Conservation (phyloP, 2,888 invertebrate species). For the Deroplatys truncata region DNA sequence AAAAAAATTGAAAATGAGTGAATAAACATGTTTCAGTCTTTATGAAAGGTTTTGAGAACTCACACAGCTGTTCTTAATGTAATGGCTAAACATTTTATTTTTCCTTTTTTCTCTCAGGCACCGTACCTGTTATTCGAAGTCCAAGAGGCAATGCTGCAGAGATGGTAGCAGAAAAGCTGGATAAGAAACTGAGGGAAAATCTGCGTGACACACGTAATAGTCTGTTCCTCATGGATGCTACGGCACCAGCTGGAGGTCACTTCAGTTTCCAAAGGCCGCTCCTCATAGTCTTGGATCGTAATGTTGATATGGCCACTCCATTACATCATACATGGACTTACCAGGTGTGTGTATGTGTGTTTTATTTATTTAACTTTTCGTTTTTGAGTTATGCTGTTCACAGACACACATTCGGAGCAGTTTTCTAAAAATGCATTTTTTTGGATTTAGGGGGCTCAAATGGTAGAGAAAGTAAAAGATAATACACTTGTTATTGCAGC, state of each 20-base stretch:
- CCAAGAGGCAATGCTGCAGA: conserved; percentile 96
- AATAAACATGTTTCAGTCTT: too few species aligned
- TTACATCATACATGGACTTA: conserved; percentile 99
- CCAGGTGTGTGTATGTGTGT: conserved; percentile 49
- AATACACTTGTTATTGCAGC: too few species aligned
- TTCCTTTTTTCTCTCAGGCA: conserved; percentile 49
- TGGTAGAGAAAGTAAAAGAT: too few species aligned
- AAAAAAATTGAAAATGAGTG: conserved; percentile 35
- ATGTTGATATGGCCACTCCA: conserved; percentile 95
- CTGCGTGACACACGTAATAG: conserved; percentile 95
- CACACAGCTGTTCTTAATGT: too few species aligned
- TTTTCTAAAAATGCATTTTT: too few species aligned
- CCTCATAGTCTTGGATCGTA: conserved; percentile 87
- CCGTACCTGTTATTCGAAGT: conserved; percentile 86
- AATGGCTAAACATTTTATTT: too few species aligned
- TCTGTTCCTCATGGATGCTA: conserved; percentile 83
- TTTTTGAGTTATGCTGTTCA: too few species aligned
- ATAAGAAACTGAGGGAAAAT: conserved; percentile 95
- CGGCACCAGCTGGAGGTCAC: conserved; percentile 46
- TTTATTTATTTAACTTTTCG: too few species aligned
- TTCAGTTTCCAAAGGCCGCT: conserved; percentile 91
- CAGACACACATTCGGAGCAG: too few species aligned
- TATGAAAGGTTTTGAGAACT: too few species aligned
- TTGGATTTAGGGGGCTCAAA: too few species aligned
- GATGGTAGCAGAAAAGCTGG: conserved; percentile 94